Percentiles rank a stretch among this genome's conserved stretches.
Evolutionary conservation across 2,113 vertebrate species (phyloP).

Genomic region (Charina bottae): DNA sequence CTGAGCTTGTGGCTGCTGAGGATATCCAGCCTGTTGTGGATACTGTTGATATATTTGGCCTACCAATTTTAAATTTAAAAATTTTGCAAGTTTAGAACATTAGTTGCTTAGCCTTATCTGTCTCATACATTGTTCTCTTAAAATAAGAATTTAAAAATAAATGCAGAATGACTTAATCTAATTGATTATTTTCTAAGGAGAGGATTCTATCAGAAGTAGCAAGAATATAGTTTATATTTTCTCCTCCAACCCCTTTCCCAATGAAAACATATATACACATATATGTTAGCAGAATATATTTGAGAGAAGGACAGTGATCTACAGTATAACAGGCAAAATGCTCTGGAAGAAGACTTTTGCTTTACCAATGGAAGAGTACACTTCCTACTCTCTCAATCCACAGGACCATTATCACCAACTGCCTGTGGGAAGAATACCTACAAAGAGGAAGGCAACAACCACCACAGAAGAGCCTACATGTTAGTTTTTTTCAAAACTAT

Average conservation of each 20-base stretch:
- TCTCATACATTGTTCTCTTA: not conserved
- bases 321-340: not conserved
- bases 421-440: not conserved
- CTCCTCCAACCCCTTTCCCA: not conserved
- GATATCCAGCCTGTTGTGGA: slow-evolving; percentile 89
- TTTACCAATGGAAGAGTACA: not conserved
- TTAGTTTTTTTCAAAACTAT: too few species aligned
- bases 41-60: slow-evolving; percentile 98
- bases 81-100: slow-evolving; percentile 7
- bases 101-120: slow-evolving; percentile 16
- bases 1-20: slow-evolving; percentile 82
- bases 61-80: slow-evolving; percentile 60
- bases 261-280: not conserved
- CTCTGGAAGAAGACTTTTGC: not conserved
- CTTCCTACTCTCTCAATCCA: not conserved
- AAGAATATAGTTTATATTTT: not conserved
- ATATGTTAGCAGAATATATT: not conserved
- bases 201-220: not conserved
- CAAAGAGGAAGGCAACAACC: not conserved
- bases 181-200: not conserved
- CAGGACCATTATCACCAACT: not conserved
- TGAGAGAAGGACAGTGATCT: not conserved
- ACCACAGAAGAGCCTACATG: not conserved
- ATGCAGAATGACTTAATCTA: not conserved
- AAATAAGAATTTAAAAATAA: not conserved